Base-by-base conservation (phyloP, 2,113 vertebrate species). In the Silurus glanis region DNA sequence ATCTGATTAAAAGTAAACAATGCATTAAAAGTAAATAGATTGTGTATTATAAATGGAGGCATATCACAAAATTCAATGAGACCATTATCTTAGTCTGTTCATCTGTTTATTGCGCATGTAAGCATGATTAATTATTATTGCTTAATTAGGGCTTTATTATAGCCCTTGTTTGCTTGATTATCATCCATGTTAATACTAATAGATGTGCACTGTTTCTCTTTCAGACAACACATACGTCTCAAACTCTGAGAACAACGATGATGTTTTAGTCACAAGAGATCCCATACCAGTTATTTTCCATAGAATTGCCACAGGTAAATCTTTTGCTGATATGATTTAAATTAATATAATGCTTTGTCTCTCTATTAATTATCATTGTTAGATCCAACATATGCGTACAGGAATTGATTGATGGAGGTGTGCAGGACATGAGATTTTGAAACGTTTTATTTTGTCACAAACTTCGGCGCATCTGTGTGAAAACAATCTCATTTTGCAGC, bases 201-300 rank as follows among this genome's bases (percentile, higher is more conserved):
- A 49, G 9, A n/a, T 81, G 53, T 49, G 10, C 64, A 3, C 75
- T 76, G 88, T 91, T 90, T 90, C 47, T 25, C 55, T 93, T 9
- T 0, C 91, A 97, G 97, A 97, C 92, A 97, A 97, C 91, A 97
- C 97, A 0, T 97, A 97, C 0, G 96, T 97, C 86, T 97, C 96
- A 91, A 97, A 96, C 94, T 97, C 97, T 90, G 96, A 96, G 91
- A 97, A 97, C 0, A 94, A 96, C 85, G 97, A 97, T 94, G 97
- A 97, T 88, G 97, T 97, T 23, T 92, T 97, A 94, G 96, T 97
- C 89, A 97, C 96, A 81, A 96, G 96, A 92, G 96, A 97, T 85
- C 96, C 96, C 84, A 97, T 97, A 89, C 97, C 97, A 86, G 93
- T 97, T 75, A 97, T 97, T 93, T 97, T 97, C 90, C 95, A 97